phyloP scores from a whole-genome alignment of 1,140 invertebrate genomes.

The Andrena cerasifolii region DNA sequence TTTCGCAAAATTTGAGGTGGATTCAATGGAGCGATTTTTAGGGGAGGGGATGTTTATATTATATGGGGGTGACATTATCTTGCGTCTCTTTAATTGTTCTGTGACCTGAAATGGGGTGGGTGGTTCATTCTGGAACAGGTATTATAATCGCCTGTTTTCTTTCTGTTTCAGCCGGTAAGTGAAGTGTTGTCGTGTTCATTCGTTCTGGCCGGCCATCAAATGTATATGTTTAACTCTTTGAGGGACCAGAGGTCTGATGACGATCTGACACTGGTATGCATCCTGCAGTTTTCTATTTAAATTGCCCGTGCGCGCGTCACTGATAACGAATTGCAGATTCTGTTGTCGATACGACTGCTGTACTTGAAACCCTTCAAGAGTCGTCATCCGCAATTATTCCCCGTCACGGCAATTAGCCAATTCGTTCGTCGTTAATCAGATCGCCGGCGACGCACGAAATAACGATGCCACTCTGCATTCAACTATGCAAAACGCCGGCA shows the following conservation, averaged over 20 bases:
- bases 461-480: not conserved
- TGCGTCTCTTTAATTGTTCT: no score
- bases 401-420: conserved; percentile 4
- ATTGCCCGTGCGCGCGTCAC: no score
- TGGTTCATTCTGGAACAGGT: not conserved
- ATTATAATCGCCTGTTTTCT: conserved; percentile 24
- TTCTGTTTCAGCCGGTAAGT: conserved; percentile 79
- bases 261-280: no score
- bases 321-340: not conserved
- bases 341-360: no score
- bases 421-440: conserved; percentile 18
- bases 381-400: conserved; percentile 13
- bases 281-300: no score
- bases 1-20: not conserved
- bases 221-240: not conserved
- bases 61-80: no score
- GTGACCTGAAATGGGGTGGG: no score
- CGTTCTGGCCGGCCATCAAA: conserved; percentile 14
- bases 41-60: no score
- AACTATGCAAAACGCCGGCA: conserved; percentile 20
- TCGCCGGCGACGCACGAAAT: conserved; percentile 1
- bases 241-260: no score
- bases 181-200: conserved; percentile 14
- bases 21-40: not conserved
- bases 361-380: not conserved